phyloP scores from a whole-genome alignment of 2,113 vertebrate species.

The Tragulus kanchil region DNA sequence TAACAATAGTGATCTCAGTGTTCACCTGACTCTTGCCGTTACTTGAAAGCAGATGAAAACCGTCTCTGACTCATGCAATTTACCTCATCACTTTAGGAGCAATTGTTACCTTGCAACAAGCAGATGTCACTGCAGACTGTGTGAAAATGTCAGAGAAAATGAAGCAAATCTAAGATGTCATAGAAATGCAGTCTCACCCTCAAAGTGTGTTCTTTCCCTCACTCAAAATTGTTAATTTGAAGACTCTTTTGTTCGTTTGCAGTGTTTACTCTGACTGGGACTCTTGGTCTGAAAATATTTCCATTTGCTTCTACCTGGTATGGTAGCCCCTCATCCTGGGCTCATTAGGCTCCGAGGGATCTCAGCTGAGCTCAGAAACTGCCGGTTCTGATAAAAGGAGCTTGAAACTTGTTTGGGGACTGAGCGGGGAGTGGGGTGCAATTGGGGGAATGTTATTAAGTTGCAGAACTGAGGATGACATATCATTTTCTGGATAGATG shows the following conservation, averaged over 20 bases:
- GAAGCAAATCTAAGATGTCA: not conserved
- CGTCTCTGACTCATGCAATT: not conserved
- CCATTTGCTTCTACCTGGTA: not conserved
- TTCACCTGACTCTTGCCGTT: not conserved
- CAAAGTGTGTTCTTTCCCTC: slow-evolving; percentile 13
- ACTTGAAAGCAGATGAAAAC: not conserved
- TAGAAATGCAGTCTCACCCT: slow-evolving; percentile 40
- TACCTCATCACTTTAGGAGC: not conserved
- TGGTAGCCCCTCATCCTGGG: not conserved
- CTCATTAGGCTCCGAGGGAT: not conserved
- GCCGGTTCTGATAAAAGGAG: not conserved
- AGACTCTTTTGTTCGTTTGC: slow-evolving; percentile 48
- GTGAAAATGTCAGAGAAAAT: slow-evolving; percentile 43
- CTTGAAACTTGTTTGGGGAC: not conserved
- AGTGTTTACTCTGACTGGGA: slow-evolving; percentile 16
- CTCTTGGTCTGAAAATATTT: slow-evolving; percentile 27
- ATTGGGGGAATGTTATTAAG: not conserved
- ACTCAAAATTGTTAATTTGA: not conserved
- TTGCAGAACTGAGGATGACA: not conserved
- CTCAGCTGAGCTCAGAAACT: not conserved
- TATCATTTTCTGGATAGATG: slow-evolving; percentile 59
- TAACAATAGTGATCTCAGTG: not conserved
- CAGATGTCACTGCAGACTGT: slow-evolving; percentile 75
- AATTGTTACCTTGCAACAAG: slow-evolving; percentile 49
- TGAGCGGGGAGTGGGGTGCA: too few relatives aligned